phyloP scores from a whole-genome alignment of 2,113 vertebrate species.

The Fukomys damarensis region DNA sequence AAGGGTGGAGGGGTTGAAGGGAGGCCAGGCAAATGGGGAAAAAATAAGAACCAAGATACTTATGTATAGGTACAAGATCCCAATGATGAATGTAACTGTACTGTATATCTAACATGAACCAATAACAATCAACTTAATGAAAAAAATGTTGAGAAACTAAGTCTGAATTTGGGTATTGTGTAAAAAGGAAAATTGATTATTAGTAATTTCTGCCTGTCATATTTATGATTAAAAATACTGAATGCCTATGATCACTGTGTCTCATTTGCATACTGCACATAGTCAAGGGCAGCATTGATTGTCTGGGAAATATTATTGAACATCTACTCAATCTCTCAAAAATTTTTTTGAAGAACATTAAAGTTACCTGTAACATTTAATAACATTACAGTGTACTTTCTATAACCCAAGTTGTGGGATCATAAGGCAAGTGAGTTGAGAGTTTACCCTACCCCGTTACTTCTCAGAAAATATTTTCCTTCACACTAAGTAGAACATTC shows the following conservation, averaged over 20 bases:
- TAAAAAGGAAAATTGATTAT: neutral
- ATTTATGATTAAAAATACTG: neutral
- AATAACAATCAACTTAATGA: too few species aligned
- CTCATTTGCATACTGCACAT: neutral
- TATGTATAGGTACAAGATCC: too few species aligned
- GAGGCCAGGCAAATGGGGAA: too few species aligned
- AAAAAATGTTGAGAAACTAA: too few species aligned
- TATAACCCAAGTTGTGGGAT: neutral
- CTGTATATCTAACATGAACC: too few species aligned
- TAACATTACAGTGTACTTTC: neutral
- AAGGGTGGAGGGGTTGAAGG: too few species aligned
- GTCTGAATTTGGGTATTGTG: neutral
- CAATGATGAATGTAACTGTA: too few species aligned
- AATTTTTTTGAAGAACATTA: neutral
- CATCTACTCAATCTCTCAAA: neutral
- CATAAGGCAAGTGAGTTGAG: neutral
- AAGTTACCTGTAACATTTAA: constrained; percentile 16
- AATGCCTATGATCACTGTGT: neutral
- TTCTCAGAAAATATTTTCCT: neutral
- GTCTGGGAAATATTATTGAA: neutral
- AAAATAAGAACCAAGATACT: too few species aligned
- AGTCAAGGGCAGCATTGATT: neutral
- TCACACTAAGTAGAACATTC: neutral
- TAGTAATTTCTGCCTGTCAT: neutral
- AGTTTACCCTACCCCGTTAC: neutral